phyloP scores from a whole-genome alignment of 2,797 vertebrate species.

The Girardinus metallicus region DNA sequence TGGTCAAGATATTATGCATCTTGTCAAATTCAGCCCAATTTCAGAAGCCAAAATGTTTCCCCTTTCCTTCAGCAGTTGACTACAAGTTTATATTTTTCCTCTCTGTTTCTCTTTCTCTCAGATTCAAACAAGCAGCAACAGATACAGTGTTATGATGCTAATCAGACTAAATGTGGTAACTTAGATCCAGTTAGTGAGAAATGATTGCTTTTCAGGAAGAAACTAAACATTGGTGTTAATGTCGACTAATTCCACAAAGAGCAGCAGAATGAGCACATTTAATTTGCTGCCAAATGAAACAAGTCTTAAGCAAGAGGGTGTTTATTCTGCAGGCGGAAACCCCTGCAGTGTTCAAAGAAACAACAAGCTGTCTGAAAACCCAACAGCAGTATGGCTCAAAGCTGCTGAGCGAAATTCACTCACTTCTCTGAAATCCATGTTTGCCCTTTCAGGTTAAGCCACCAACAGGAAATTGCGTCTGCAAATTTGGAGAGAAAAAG shows the following conservation, averaged over 20 bases:
- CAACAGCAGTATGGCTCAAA: constrained; percentile 32
- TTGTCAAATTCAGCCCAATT: not conserved
- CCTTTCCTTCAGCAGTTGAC: not conserved
- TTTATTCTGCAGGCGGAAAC: constrained; percentile 14
- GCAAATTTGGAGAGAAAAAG: constrained; percentile 43
- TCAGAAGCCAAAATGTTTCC: not conserved
- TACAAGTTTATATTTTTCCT: not conserved
- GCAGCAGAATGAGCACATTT: constrained; percentile 41
- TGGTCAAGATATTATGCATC: not conserved
- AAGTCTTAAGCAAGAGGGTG: constrained; percentile 43
- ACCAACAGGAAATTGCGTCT: constrained; percentile 17
- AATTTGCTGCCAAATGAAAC: constrained; percentile 59
- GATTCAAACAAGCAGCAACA: constrained; percentile 16
- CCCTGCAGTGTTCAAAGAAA: constrained; percentile 26
- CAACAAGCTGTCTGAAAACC: constrained; percentile 27
- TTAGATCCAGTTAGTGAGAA: constrained; percentile 48
- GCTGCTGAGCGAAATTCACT: constrained; percentile 30
- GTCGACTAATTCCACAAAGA: constrained; percentile 31
- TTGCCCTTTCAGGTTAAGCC: constrained; percentile 34
- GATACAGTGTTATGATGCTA: constrained; percentile 25
- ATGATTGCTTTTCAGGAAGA: constrained; percentile 48
- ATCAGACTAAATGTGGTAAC: constrained; percentile 52
- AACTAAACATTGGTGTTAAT: constrained; percentile 35
- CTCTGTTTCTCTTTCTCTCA: constrained; percentile 1
- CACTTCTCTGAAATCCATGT: constrained; percentile 9